Evolutionary conservation across 2,888 invertebrate species (phyloP), one percentile per base, ranked within the genome.

Genomic region (Baronia brevicornis): DNA sequence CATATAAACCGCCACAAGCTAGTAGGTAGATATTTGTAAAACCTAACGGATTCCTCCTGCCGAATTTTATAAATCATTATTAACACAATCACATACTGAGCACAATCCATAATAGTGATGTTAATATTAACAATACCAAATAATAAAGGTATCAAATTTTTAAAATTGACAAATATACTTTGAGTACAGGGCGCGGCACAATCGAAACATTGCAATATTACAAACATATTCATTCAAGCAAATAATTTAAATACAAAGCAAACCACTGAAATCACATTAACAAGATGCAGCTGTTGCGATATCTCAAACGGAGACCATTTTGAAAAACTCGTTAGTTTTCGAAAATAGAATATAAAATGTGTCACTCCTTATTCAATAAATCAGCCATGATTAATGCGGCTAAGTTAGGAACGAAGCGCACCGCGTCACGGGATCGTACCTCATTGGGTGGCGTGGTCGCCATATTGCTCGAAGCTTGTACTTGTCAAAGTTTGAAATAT

Each of bases 271-370:
- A 69, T 57, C 54, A 54, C 59, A 63, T 66, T 84, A 84, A 84
- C 84, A 79, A 84, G 84, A 74, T 61, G 74, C 84, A 84, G 84
- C 84, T 84, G 84, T 74, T 68, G 61, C 58, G 50, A 62, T 66
- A 60, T 73, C 61, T 75, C 73, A 71, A 59, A 49, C 65, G 60
- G 60, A 63, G 40, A 62, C 68, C 77, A 72, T 77, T 80, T 79
- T 79, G 80, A 80, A 84, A 80, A 84, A 80, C 67, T 69, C 68
- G 60, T 63, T 65, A 62, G 70, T 73, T 80, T 79, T 78, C 80
- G 69, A 79, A 80, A 82, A 82, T 82, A 82, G 82, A 80, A 75
- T 74, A 80, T 79, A 78, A 79, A 79, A 78, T 78, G 72, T 82
- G 82, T 82, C 82, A 82, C 80, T 79, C 80, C 75, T 82, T 74